Evolutionary conservation across 2,797 vertebrate species (phyloP), one percentile per base, ranked within the genome.

Genomic region (Argyrosomus regius): DNA sequence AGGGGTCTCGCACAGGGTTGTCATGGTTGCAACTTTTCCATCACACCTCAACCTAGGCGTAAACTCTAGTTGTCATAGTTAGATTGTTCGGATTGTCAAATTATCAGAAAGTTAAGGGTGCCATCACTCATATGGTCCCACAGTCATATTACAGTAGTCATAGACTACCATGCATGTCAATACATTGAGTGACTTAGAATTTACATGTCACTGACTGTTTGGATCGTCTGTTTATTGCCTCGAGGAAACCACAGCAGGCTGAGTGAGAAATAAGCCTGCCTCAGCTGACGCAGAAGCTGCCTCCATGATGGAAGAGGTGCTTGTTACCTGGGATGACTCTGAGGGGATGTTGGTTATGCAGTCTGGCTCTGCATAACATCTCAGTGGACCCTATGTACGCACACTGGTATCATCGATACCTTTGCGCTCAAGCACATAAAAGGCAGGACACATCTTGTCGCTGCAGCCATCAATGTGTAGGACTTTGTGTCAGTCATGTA

Each of bases 281-380:
- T 81, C 77, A 78, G 77, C 77, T 57, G 71, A 75, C 39, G 49
- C 58, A 49, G 49, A 75, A 45, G 69, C 79, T 72, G 64, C 70
- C 39, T n/a, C 59, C 58, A 43, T 82, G 80, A 89, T 85, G 64
- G 73, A 84, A 74, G 81, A 75, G 24, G 70, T 53, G 56, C 46
- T 53, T 73, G 62, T 87, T 73, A 82, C 82, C 85, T 78, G 76
- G 46, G 71, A 79, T 72, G 80, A 89, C 65, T 88, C 75, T 70
- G 53, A 70, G 46, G 54, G 77, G 66, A 86, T 80, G 66, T 48
- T 78, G 58, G 50, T 84, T 82, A 83, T 76, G 81, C 75, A 89
- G 80, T 83, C 76, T 72, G 43, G 58, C 45, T 53, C 72, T 75
- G 81, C 53, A 83, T 72, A 84, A 63, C 74, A 80, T 43, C 46